Base-by-base conservation (phyloP, 2,797 vertebrate genomes). In the Sylvia borin region DNA sequence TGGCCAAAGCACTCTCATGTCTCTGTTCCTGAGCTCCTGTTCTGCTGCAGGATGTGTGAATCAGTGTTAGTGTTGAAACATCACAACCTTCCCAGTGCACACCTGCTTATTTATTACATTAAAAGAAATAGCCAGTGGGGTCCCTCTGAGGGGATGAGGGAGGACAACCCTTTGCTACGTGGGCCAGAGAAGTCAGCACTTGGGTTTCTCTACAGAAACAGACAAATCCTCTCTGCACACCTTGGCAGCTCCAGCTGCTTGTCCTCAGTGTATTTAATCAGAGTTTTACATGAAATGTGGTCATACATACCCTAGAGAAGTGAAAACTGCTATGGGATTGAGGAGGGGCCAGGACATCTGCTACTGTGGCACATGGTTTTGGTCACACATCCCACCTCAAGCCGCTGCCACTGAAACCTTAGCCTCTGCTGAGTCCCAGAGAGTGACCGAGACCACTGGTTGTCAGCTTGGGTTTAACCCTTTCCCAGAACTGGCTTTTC, bases 91-190 rank as follows among this genome's bases (percentile, higher is more conserved):
- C 47, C 9, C 43, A 8, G 10, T 8, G 19, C 18, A 25, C 26
- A 12, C 27, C n/a, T n/a, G 43, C 31, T 38, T 9, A 10, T 15
- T 43, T 22, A 5, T 7, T 20, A 8, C 13, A 17, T 24, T 2
- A 11, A 32, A 43, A 60, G 20, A 67, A 70, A 45, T 6, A 80
- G 43, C 53, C 29, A 6, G 11, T 2, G 5, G 24, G 25, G 26
- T 66, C n/a, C 27, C 53, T 27, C 38, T 20, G 48, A 71, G 21
- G 36, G 4, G 7, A 36, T 9, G 42, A 27, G 6, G 21, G 20
- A n/a, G 32, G 36, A 36, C 0, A 1, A 7, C 17, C 20, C 17
- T 50, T 60, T 3, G 1, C 42, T 43, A 9, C 0, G 10, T 0
- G 1, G 57, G 24, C 31, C 43, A 34, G 31, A 61, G 27, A 32